Evolutionary conservation across 2,797 vertebrate species (phyloP).

Genomic region (Lithobates pipiens): DNA sequence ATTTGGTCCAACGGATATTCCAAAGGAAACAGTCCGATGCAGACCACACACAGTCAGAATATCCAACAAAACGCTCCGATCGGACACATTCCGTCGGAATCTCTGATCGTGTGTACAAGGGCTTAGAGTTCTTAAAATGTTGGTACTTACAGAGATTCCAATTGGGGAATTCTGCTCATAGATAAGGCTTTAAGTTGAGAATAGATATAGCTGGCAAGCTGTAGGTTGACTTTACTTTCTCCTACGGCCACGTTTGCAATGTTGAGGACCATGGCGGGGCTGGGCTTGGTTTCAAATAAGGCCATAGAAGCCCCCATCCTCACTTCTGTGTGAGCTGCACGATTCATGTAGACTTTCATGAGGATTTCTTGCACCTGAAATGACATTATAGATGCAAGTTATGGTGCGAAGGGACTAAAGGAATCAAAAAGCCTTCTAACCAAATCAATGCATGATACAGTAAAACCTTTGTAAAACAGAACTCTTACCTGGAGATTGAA

Average conservation of each 20-base stretch:
- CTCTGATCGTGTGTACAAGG: too few relatives aligned
- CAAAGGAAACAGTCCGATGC: too few relatives aligned
- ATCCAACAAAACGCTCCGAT: too few relatives aligned
- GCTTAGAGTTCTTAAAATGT: not conserved
- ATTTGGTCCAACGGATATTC: too few relatives aligned
- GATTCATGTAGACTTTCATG: conserved; percentile 78
- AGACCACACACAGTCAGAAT: too few relatives aligned
- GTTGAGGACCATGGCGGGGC: conserved; percentile 76
- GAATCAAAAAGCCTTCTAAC: not conserved
- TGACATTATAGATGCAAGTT: too few relatives aligned
- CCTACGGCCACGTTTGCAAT: conserved; percentile 77
- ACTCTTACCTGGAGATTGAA: too few relatives aligned
- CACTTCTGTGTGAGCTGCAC: conserved; percentile 70
- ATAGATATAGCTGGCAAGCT: conserved; percentile 83
- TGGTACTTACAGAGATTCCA: conserved; percentile 79
- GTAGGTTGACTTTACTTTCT: conserved; percentile 77
- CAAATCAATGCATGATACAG: not conserved
- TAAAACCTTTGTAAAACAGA: too few relatives aligned
- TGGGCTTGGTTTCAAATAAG: conserved; percentile 84
- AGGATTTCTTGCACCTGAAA: conserved; percentile 84
- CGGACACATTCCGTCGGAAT: too few relatives aligned
- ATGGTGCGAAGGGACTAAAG: too few relatives aligned
- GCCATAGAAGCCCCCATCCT: conserved; percentile 80
- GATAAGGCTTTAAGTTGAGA: conserved; percentile 79
- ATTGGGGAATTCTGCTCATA: conserved; percentile 78